phyloP scores from a whole-genome alignment of 1,140 invertebrate species.

The Palaemon carinicauda region DNA sequence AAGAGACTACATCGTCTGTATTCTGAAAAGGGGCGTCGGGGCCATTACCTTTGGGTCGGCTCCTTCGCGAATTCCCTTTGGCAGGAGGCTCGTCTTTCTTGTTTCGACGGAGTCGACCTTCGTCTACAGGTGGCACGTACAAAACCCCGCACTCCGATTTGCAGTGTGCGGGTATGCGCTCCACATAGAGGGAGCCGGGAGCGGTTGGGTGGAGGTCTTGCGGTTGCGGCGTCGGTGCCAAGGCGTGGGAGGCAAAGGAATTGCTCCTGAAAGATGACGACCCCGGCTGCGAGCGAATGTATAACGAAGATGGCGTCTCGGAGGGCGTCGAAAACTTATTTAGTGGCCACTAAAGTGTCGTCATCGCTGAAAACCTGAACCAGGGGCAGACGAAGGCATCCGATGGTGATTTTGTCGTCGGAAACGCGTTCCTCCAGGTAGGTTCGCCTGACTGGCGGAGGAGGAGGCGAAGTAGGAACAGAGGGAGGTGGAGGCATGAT shows the following conservation, averaged over 20 bases:
- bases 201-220: not conserved
- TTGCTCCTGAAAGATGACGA: not conserved
- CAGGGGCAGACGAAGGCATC: conserved; percentile 13
- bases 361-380: conserved; percentile 39
- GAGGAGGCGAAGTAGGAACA: not conserved
- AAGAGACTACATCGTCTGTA: no score
- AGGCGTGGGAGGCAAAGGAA: not conserved
- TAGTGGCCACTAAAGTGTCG: conserved; percentile 36
- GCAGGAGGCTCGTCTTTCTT: conserved; percentile 66
- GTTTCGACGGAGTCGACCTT: conserved; percentile 72
- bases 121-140: conserved; percentile 76
- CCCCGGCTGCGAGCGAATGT: not conserved
- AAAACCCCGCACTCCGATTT: conserved; percentile 67
- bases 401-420: not conserved
- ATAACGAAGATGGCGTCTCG: not conserved
- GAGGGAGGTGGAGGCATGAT: conserved; percentile 23
- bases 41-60: not conserved
- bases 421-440: not conserved
- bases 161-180: conserved; percentile 51
- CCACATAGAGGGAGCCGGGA: conserved; percentile 39
- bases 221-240: not conserved
- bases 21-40: not conserved
- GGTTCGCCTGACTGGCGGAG: not conserved
- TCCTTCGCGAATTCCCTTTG: conserved; percentile 30
- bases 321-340: conserved; percentile 22